These are phyloP conservation scores for Gymnothorax javanicus DNA, from an alignment of 2,797 vertebrate species.

Conservation along the genomic window DNA sequence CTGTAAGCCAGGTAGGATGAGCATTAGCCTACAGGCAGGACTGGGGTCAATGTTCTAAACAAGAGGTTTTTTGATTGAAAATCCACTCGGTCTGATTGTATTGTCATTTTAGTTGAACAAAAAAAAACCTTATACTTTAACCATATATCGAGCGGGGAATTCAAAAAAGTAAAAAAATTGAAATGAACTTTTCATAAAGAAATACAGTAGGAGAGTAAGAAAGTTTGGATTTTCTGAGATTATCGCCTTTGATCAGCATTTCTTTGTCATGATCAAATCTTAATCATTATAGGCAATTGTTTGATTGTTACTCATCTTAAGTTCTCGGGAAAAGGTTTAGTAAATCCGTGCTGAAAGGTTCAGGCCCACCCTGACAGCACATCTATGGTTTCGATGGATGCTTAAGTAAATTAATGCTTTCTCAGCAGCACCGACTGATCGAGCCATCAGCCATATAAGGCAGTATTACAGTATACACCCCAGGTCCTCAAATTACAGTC, in stretches of 20 bases:
- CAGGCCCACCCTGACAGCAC: background rate
- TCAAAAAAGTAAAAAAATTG: background rate
- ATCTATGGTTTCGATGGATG: background rate
- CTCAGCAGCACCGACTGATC: slow-evolving; percentile 5
- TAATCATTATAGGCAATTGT: too few relatives aligned
- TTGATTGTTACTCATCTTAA: background rate
- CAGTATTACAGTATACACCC: background rate
- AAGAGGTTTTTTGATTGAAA: background rate
- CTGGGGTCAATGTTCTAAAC: background rate
- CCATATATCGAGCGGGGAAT: background rate
- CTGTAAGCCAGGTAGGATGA: too few relatives aligned
- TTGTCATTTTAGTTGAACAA: slow-evolving; percentile 1
- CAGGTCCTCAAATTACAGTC: too few relatives aligned
- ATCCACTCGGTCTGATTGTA: background rate
- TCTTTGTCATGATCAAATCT: too few relatives aligned
- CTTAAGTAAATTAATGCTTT: background rate
- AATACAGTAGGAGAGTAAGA: too few relatives aligned
- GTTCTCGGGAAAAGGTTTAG: background rate
- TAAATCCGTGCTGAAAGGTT: background rate
- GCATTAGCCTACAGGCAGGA: too few relatives aligned
- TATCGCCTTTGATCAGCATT: too few relatives aligned
- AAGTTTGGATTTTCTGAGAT: too few relatives aligned
- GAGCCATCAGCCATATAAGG: background rate
- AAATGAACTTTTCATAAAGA: too few relatives aligned
- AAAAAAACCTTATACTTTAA: background rate